Base-by-base conservation (phyloP, 2,113 vertebrate species). In the Scomber colias region DNA sequence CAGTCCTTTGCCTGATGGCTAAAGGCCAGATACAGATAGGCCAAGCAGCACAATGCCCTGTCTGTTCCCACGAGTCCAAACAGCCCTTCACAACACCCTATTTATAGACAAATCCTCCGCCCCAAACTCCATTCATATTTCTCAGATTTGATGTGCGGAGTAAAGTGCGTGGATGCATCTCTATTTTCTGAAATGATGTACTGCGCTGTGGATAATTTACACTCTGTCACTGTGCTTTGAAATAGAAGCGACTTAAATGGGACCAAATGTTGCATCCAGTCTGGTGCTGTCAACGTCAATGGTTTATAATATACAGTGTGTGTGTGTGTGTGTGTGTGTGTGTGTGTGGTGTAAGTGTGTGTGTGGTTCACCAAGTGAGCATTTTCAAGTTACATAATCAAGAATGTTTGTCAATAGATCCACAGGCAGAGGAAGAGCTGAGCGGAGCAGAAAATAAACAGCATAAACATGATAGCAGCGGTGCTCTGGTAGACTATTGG, bases 11-110 rank as follows among this genome's bases (percentile, higher is more conserved):
- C 82, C 74, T 64, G 7, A 70, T 91, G 91, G 87, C 81, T 69
- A 4, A 19, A 61, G 85, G 87, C 90, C 84, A 88, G 85, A 81
- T 79, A 82, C 64, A 80, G 88, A 87, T 77, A 75, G 88, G 62
- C 69, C 79, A 40, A 71, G 66, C 77, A 63, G 71, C 64, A 92
- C 87, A 93, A 88, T 81, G 82, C 71, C 73, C 75, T n/a, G 79
- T 91, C 89, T 93, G 89, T 92, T 92, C 90, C 86, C 86, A 89
- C 71, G 3, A 80, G 71, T 79, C 69, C 88, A 77, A 88, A 75
- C 80, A 57, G 73, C 30, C 61, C 67, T 77, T 71, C 75, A 77
- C 84, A 83, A 56, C 82, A 85, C 4, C 60, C 87, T 92, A 92
- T 90, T 92, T 86, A 92, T 89, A 93, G 84, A 83, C 70, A 57